Percentiles rank a stretch among this genome's conserved stretches.
phyloP scores from a whole-genome alignment of 30 jellyfish, hydroid and myxozoan genomes.

The Pelagia noctiluca region DNA sequence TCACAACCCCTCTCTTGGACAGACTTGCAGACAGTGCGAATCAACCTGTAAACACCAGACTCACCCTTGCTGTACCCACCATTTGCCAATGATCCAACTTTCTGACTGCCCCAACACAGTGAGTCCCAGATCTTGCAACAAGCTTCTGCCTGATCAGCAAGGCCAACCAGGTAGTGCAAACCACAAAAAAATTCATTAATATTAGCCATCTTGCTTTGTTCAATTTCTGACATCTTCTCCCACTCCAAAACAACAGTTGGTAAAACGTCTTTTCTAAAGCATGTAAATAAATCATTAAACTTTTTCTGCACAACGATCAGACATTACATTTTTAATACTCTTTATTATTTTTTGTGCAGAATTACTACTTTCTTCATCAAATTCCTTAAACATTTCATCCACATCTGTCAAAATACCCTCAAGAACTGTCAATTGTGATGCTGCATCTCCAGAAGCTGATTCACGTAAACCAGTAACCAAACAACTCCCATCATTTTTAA shows the following conservation, averaged over 20 bases:
- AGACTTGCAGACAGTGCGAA: slow-evolving; percentile 40
- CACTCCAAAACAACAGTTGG: slow-evolving; percentile 36
- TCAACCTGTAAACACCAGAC: slow-evolving; percentile 49
- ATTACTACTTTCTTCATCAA: background rate
- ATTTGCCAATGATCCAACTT: slow-evolving; percentile 66
- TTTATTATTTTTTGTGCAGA: background rate
- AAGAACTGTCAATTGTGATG: slow-evolving; percentile 32
- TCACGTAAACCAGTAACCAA: slow-evolving; percentile 29
- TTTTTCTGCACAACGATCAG: slow-evolving; percentile 56
- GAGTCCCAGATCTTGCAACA: slow-evolving; percentile 45
- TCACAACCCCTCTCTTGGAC: slow-evolving; percentile 65
- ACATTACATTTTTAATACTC: slow-evolving; percentile 42
- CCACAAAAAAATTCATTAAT: slow-evolving; percentile 56
- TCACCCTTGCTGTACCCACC: slow-evolving; percentile 68
- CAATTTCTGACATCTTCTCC: slow-evolving; percentile 13
- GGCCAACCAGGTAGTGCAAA: slow-evolving; percentile 60
- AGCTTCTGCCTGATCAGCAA: slow-evolving; percentile 71
- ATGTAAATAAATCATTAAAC: slow-evolving; percentile 30
- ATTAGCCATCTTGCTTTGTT: background rate
- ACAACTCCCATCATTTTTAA: slow-evolving; percentile 37
- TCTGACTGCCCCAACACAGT: slow-evolving; percentile 36
- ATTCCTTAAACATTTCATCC: background rate
- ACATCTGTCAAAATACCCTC: slow-evolving; percentile 31
- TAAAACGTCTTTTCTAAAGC: slow-evolving; percentile 25
- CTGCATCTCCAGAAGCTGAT: slow-evolving; percentile 32